Evolutionary conservation across 1,140 invertebrate genomes (phyloP).

Genomic region (Cardiocondyla obscurior): DNA sequence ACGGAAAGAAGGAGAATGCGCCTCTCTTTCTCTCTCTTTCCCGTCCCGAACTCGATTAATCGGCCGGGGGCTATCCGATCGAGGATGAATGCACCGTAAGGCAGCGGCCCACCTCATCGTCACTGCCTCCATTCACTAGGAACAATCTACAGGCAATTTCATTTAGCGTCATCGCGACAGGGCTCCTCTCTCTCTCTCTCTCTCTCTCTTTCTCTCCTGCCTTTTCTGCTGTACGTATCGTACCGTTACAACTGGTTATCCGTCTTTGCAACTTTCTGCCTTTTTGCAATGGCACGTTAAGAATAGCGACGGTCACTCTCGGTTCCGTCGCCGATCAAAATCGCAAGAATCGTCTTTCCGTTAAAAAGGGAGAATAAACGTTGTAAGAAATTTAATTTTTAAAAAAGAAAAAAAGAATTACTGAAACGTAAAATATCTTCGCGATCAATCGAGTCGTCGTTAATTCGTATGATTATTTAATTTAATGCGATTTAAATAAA

Average conservation of each 20-base stretch:
- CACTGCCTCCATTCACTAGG: slow-evolving; percentile 66
- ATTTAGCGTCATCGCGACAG: slow-evolving; percentile 49
- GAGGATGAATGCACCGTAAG: slow-evolving; percentile 68
- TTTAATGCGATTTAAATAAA: not conserved
- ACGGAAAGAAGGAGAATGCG: slow-evolving; percentile 60
- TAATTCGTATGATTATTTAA: not conserved
- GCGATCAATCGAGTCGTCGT: not conserved
- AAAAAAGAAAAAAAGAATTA: too few species aligned
- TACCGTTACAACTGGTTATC: slow-evolving; percentile 68
- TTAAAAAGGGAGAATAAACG: not conserved
- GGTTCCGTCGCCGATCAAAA: slow-evolving; percentile 18
- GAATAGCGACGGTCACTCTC: not conserved
- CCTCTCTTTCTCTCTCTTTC: not conserved
- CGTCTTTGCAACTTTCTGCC: slow-evolving; percentile 65
- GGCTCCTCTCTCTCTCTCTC: not conserved
- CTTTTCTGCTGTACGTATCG: slow-evolving; percentile 13
- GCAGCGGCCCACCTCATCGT: slow-evolving; percentile 52
- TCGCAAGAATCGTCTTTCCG: slow-evolving; percentile 31
- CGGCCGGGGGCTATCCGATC: slow-evolving; percentile 61
- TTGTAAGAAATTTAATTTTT: not conserved
- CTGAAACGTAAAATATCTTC: not conserved
- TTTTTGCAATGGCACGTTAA: slow-evolving; percentile 56
- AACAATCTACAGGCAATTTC: slow-evolving; percentile 58
- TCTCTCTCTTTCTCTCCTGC: not conserved
- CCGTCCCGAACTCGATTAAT: slow-evolving; percentile 66